Conservation (phyloP, 1,140 invertebrate genomes). For the Ephestia elutella region DNA sequence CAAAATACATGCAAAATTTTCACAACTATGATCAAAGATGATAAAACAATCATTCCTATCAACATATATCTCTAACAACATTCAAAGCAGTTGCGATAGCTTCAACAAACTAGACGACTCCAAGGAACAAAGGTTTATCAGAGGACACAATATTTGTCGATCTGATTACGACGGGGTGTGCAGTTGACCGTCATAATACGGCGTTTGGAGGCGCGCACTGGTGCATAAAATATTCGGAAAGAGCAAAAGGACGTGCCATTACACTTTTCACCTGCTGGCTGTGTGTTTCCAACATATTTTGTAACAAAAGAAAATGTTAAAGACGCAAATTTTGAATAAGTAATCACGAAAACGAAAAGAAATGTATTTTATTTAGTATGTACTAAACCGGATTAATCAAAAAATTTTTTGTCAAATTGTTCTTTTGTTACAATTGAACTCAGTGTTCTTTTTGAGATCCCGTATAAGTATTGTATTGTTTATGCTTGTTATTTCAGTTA, state of each 20-base stretch:
- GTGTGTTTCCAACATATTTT: conserved; percentile 4
- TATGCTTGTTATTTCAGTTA: too few relatives aligned
- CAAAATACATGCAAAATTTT: too few relatives aligned
- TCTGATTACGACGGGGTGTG: conserved; percentile 60
- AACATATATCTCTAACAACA: background rate
- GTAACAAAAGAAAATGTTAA: background rate
- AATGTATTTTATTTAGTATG: too few relatives aligned
- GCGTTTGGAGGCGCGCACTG: conserved; percentile 46
- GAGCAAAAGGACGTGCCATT: conserved; percentile 37
- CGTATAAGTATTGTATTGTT: too few relatives aligned
- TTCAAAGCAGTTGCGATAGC: background rate
- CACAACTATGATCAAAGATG: background rate
- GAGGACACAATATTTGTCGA: conserved; percentile 61
- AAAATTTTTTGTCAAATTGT: too few relatives aligned
- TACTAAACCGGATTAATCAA: too few relatives aligned
- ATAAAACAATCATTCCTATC: background rate
- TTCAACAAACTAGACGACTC: background rate
- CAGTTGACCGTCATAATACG: conserved; percentile 71
- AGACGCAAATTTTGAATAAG: too few relatives aligned
- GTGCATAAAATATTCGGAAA: conserved; percentile 61
- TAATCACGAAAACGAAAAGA: too few relatives aligned
- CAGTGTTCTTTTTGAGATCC: too few relatives aligned
- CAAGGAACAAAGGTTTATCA: conserved; percentile 43
- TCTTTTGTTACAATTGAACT: too few relatives aligned
- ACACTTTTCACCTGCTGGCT: conserved; percentile 30